Conservation (phyloP, 2,888 invertebrate species). For the Brachyptera risi region DNA sequence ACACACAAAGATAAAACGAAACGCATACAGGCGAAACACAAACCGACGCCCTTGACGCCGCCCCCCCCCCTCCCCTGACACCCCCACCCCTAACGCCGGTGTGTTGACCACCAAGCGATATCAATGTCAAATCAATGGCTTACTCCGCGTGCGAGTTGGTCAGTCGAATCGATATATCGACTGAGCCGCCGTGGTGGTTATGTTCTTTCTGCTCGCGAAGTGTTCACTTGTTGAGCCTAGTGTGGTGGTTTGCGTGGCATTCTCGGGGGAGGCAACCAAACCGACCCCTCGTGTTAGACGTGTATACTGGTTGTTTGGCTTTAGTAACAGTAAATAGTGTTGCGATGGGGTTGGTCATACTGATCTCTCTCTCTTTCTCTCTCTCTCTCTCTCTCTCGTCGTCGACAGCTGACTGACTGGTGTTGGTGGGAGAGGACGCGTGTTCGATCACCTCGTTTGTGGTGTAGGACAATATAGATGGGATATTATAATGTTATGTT, state of each 20-base stretch:
- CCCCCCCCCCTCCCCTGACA: neutral
- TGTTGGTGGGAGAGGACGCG: neutral
- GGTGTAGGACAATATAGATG: neutral
- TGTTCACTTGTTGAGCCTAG: slow-evolving; percentile 30
- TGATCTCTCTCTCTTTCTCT: no score
- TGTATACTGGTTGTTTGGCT: no score
- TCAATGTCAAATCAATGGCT: slow-evolving; percentile 34
- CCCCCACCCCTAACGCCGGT: neutral
- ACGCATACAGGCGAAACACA: no score
- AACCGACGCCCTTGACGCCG: no score
- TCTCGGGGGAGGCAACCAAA: neutral
- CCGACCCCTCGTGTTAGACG: slow-evolving; percentile 10
- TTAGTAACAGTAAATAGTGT: slow-evolving; percentile 8
- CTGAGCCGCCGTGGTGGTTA: no score
- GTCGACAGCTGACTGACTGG: no score
- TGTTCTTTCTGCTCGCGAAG: no score
- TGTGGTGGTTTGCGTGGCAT: neutral
- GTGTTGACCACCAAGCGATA: slow-evolving; percentile 29
- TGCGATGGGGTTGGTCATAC: no score
- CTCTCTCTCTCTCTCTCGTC: no score
- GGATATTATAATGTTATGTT: neutral
- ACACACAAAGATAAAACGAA: no score
- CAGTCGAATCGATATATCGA: slow-evolving; percentile 31
- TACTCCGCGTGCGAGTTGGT: slow-evolving; percentile 26
- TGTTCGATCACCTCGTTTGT: neutral